These are phyloP conservation scores for Yasuhikotakia modesta DNA, from an alignment of 2,797 vertebrate species.

Conservation along the genomic window DNA sequence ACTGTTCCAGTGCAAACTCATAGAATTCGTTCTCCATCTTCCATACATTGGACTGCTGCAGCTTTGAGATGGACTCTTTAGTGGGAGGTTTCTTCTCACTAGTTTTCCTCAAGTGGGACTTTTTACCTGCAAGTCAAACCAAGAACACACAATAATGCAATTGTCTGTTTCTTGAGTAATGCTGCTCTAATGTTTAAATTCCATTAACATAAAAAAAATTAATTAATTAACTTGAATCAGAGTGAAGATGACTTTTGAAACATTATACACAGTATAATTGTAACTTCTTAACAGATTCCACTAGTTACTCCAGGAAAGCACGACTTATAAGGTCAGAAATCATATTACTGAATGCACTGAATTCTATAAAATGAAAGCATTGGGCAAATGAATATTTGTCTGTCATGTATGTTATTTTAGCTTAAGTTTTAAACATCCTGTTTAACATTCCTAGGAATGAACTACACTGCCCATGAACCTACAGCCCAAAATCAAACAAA, in stretches of 20 bases:
- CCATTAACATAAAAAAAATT: neutral
- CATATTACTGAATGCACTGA: too few relatives aligned
- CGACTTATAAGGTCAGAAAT: too few relatives aligned
- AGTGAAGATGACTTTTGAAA: neutral
- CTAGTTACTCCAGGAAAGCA: too few relatives aligned
- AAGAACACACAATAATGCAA: neutral
- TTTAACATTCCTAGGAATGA: too few relatives aligned
- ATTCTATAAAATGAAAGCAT: too few relatives aligned
- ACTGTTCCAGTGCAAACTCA: slow-evolving; percentile 98
- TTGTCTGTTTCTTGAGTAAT: neutral
- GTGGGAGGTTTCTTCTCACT: slow-evolving; percentile 97
- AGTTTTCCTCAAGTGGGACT: slow-evolving; percentile 97
- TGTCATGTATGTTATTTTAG: too few relatives aligned
- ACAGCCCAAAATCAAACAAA: too few relatives aligned
- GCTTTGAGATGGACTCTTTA: slow-evolving; percentile 93
- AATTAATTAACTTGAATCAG: neutral
- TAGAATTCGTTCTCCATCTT: slow-evolving; percentile 99
- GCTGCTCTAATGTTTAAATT: neutral
- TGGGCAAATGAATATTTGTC: too few relatives aligned
- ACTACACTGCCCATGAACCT: too few relatives aligned
- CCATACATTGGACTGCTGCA: slow-evolving; percentile 97
- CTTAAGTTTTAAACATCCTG: too few relatives aligned
- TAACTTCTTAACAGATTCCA: too few relatives aligned
- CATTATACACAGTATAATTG: too few relatives aligned
- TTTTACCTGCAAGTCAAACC: slow-evolving; percentile 90